Base-by-base conservation (phyloP, 2,888 invertebrate genomes). In the Cordilura impudica region DNA sequence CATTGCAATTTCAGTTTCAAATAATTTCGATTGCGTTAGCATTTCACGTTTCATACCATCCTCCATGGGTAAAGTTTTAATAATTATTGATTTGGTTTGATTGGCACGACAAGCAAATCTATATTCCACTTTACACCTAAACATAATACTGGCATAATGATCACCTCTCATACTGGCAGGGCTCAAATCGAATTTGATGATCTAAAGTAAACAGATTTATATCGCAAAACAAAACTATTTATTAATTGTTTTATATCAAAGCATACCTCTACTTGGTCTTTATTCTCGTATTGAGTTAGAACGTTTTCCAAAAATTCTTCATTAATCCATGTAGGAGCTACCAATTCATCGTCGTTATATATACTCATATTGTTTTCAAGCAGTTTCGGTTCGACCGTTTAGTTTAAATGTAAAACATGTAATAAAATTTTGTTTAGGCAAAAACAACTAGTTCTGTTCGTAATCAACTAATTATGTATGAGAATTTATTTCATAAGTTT, bases 61-160 rank as follows among this genome's bases (percentile, higher is more conserved):
- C 12, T 18, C 60, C 1, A 78, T 71, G 6, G 83, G 82, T 61
- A 82, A 58, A 0, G 83, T 81, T 77, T 84, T 84, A 0, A 83
- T 70, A 23, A 84, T 78, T 26, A 84, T 19, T 2, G 82, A 83
- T 16, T 70, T 63, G n/a, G n/a, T 58, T 14, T 23, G 19, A n/a
- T 6, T 4, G 2, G 31, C 51, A 12, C 14, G 26, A 16, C 18
- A n/a, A 12, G 4, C 43, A 8, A 39, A 53, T 18, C 23, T 14
- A 53, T 78, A 83, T 4, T 63, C 19, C 2, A 83, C 67, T 21
- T 39, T 78, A 5, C 81, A 71, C 0, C 84, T 81, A 60, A 82
- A 84, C 83, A 84, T 84, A 43, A 81, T 47, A 58, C 84, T 84
- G 6, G 81, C 83, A 75, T 82, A 84, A 35, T 84, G 83, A 70